Evolutionary conservation across 2,888 invertebrate species (phyloP).

Genomic region (Drymonia ruficornis): DNA sequence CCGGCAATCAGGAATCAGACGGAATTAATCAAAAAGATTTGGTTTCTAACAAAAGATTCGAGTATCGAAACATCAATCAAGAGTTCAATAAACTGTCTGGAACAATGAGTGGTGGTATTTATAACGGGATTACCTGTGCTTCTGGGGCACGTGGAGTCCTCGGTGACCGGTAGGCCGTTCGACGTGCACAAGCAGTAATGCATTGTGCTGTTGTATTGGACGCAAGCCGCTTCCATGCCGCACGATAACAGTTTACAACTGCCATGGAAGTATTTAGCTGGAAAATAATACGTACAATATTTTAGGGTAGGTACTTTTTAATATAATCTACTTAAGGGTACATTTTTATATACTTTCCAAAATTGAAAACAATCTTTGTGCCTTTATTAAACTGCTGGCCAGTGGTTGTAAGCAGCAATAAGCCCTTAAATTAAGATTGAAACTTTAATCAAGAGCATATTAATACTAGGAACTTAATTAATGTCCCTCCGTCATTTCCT

Average conservation of each 20-base stretch:
- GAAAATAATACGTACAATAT: neutral
- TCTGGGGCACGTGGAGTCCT: constrained; percentile 83
- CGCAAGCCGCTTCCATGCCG: constrained; percentile 85
- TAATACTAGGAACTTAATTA: constrained; percentile 4
- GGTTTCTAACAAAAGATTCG: neutral
- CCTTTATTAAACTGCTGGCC: too few species aligned
- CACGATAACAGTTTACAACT: constrained; percentile 76
- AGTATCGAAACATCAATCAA: constrained; percentile 15
- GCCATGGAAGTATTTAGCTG: constrained; percentile 44
- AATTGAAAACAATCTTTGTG: too few species aligned
- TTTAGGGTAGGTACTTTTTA: too few species aligned
- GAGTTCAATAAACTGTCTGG: constrained; percentile 36
- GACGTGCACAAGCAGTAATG: constrained; percentile 84
- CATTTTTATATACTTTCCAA: too few species aligned
- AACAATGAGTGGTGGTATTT: constrained; percentile 24
- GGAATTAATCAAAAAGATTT: too few species aligned
- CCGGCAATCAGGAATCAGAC: neutral
- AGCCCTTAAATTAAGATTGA: too few species aligned
- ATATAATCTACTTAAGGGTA: too few species aligned
- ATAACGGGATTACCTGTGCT: constrained; percentile 54
- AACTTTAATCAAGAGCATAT: neutral
- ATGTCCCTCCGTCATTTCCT: constrained; percentile 9
- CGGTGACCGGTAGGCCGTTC: constrained; percentile 83
- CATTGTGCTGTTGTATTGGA: constrained; percentile 64
- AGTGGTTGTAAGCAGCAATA: too few species aligned